Evolutionary conservation across 2,113 vertebrate species (phyloP), one percentile per base, ranked within the genome.

Genomic region (Forbesichthys agassizii): DNA sequence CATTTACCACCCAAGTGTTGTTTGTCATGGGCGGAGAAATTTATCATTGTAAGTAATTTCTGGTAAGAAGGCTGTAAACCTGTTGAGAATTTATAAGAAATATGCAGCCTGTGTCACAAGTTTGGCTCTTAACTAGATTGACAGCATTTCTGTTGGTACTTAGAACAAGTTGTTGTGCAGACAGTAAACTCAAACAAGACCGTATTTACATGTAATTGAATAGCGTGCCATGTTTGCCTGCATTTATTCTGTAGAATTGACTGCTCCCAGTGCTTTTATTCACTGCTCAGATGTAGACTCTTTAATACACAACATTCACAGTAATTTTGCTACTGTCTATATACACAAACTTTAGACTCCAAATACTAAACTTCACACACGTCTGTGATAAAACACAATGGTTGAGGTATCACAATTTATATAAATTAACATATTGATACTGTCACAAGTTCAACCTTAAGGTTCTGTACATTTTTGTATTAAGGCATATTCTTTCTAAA

Each of bases 51-150:
- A 54, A 55, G 5, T 48, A 10, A 12, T 60, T 55, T 48, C 54
- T 64, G 5, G 8, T 33, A 56, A 69, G 18, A 48, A 20, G 9
- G 47, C 66, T 79, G 18, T 20, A n/a, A 48, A 66, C 68, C 18
- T 67, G 52, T 47, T 4, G 20, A 2, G 14, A 58, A 70, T 46
- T 9, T 16, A 18, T 27, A 13, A 13, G 11, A 52, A 0, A 42
- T 5, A 6, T 42, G 36, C 7, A 42, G 7, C 7, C 36, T 42
- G 14, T 7, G 12, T 12, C 48, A 10, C 42, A 8, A 10, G 11
- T 0, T 0, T 16, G 10, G 61, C 20, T 61, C 4, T 27, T 8
- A 69, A 85, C 82, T 71, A 65, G 85, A 77, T 59, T 6, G 70
- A 70, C 78, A 11, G 55, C 77, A 68, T 68, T 33, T 73, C 27